Conservation (phyloP, 2,888 invertebrate genomes). For the Halictus quadricinctus region DNA sequence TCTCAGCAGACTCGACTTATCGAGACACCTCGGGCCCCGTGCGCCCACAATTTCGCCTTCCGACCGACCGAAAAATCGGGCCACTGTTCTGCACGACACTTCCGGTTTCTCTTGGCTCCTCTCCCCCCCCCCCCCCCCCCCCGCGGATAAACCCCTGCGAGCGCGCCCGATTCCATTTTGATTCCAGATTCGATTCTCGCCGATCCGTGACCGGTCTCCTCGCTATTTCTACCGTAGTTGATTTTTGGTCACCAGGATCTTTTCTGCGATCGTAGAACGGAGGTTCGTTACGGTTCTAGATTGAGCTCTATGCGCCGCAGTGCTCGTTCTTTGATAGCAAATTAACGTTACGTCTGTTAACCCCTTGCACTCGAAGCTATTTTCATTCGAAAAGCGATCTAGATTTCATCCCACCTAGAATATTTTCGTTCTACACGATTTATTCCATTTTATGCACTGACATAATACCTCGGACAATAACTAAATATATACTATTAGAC, state of each 20-base stretch:
- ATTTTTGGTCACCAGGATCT: not conserved
- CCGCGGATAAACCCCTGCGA: conserved; percentile 8
- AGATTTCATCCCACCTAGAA: too few species aligned
- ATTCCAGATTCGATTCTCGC: conserved; percentile 4
- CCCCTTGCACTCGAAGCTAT: too few species aligned
- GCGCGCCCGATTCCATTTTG: conserved; percentile 30
- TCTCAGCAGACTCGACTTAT: conserved; percentile 61
- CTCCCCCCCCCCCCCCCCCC: not conserved
- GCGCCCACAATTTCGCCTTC: conserved; percentile 61
- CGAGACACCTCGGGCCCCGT: conserved; percentile 58
- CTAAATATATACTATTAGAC: too few species aligned
- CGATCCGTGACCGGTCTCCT: not conserved
- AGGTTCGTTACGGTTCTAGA: not conserved
- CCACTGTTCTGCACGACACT: conserved; percentile 54
- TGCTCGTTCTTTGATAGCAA: too few species aligned
- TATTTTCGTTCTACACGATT: too few species aligned
- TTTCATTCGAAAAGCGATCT: too few species aligned
- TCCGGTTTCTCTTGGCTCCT: conserved; percentile 19
- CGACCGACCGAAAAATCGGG: conserved; percentile 40
- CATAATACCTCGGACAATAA: too few species aligned
- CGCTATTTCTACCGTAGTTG: not conserved
- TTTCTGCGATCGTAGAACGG: not conserved
- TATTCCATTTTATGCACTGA: too few species aligned
- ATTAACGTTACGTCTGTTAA: too few species aligned
- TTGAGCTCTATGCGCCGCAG: not conserved